A percentile compares a stretch with the other conserved stretches of the same genome.
phyloP scores from a whole-genome alignment of 35 echinoderm and acorn worm species.

The Heliocidaris tuberculata region DNA sequence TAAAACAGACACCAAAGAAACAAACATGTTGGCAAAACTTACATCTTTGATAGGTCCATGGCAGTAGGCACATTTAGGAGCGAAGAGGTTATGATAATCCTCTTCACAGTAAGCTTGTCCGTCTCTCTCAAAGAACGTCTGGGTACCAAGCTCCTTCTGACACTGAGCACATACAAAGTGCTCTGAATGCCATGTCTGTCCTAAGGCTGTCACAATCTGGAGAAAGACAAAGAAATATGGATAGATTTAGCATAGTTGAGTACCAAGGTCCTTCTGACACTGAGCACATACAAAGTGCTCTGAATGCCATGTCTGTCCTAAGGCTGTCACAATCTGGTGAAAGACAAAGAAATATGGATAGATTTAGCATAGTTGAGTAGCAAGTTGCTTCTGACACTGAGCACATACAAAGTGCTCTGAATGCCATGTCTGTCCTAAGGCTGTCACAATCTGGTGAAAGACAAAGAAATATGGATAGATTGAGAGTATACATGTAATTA shows the following conservation, averaged over 20 bases:
- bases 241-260: too few relatives aligned
- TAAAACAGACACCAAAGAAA: too few relatives aligned
- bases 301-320: conserved; percentile 93
- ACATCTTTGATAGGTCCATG: conserved; percentile 86
- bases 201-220: conserved; percentile 97
- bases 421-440: conserved; percentile 94
- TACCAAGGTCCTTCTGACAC: conserved; percentile 75
- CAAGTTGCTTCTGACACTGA: conserved; percentile 69
- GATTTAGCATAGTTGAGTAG: too few relatives aligned
- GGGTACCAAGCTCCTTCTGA: conserved; percentile 70
- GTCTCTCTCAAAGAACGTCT: conserved; percentile 98
- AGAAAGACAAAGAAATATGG: not conserved
- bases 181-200: conserved; percentile 95
- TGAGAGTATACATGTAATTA: not conserved
- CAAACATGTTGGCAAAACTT: too few relatives aligned
- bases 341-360: not conserved
- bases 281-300: conserved; percentile 86
- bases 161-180: conserved; percentile 90
- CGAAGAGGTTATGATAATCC: conserved; percentile 88
- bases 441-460: conserved; percentile 85
- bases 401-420: conserved; percentile 88
- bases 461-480: not conserved
- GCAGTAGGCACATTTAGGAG: conserved; percentile 94
- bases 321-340: conserved; percentile 90
- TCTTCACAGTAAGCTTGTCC: conserved; percentile 86